phyloP scores from a whole-genome alignment of 2,888 invertebrate species.

The Tachina grossa region DNA sequence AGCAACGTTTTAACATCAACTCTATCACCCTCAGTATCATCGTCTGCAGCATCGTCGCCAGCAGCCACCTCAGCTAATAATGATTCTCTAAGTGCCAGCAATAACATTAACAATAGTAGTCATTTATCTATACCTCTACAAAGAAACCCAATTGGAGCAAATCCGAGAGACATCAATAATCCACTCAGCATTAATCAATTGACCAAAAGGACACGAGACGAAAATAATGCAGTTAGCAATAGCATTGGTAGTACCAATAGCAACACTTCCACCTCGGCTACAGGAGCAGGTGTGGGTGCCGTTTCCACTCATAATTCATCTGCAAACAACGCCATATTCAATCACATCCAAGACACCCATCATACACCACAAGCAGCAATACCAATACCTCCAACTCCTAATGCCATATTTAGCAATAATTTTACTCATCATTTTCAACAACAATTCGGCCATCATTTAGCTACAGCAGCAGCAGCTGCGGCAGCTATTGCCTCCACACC shows the following conservation, averaged over 20 bases:
- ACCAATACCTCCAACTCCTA: slow-evolving; percentile 70
- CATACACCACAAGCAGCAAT: slow-evolving; percentile 60
- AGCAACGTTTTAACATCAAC: slow-evolving; percentile 36
- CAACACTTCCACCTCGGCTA: slow-evolving; percentile 63
- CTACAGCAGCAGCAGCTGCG: slow-evolving; percentile 72
- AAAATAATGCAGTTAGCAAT: slow-evolving; percentile 78
- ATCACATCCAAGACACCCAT: slow-evolving; percentile 39
- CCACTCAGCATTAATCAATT: slow-evolving; percentile 95
- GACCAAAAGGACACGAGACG: slow-evolving; percentile 84
- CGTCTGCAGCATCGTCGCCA: slow-evolving; percentile 75
- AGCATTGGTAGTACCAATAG: slow-evolving; percentile 71
- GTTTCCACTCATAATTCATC: slow-evolving; percentile 32
- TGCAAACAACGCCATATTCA: slow-evolving; percentile 59
- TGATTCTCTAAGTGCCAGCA: slow-evolving; percentile 75
- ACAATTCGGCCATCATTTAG: slow-evolving; percentile 78
- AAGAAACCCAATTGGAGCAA: slow-evolving; percentile 93
- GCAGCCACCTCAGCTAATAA: slow-evolving; percentile 71
- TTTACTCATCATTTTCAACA: slow-evolving; percentile 81
- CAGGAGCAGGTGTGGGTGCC: slow-evolving; percentile 4
- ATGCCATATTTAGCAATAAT: slow-evolving; percentile 75
- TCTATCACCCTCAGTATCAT: slow-evolving; percentile 61
- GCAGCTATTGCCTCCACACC: slow-evolving; percentile 71
- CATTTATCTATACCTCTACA: slow-evolving; percentile 69
- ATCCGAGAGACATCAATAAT: slow-evolving; percentile 96
- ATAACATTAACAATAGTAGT: slow-evolving; percentile 49